Base-by-base conservation (phyloP, 2,113 vertebrate species). In the Pongo abelii region DNA sequence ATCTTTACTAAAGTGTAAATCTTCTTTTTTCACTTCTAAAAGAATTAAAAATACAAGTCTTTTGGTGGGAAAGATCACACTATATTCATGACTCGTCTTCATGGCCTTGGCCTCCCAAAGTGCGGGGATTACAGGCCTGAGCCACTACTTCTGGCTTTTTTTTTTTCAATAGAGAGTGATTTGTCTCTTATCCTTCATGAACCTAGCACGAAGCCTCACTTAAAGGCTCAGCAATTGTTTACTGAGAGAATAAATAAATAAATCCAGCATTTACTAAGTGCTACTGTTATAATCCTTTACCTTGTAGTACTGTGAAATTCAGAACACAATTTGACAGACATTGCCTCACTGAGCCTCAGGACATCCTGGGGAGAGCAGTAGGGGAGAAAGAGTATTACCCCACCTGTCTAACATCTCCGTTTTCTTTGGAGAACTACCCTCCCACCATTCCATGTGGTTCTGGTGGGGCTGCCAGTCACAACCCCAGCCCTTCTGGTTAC, bases 201-300 rank as follows among this genome's bases (percentile, higher is more conserved):
- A 79, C 38, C n/a, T 43, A 88, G 75, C 48, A 81, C 40, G 77
- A 61, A 74, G 48, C 25, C 43, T 91, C 50, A 48, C 32, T 74
- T 50, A 86, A 30, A 96, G 23, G 22, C 52, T 83, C 69, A 84
- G 69, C n/a, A 92, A 89, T 40, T 94, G 38, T 93, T 95, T 84
- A n/a, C 61, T 70, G 75, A 92, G 59, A 64, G 35, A 92, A 55
- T 70, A 30, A 84, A 81, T 74, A 88, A 92, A 50, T n/a, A 50
- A 59, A 74, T 23, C 23, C 18, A 69, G 52, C 38, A 86, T 69
- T 94, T 91, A 90, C 32, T 79, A 90, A 78, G 35, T 27, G 7
- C n/a, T 52, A 46, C 20, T 75, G 16, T 57, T 79, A 90, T 38
- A 46, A 48, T 57, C 48, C 38, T 43, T 89, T 5, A n/a, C 43